A percentile compares a stretch with the other conserved stretches of the same genome.
phyloP scores from a whole-genome alignment of 2,888 invertebrate species.

The Sepiola atlantica region DNA sequence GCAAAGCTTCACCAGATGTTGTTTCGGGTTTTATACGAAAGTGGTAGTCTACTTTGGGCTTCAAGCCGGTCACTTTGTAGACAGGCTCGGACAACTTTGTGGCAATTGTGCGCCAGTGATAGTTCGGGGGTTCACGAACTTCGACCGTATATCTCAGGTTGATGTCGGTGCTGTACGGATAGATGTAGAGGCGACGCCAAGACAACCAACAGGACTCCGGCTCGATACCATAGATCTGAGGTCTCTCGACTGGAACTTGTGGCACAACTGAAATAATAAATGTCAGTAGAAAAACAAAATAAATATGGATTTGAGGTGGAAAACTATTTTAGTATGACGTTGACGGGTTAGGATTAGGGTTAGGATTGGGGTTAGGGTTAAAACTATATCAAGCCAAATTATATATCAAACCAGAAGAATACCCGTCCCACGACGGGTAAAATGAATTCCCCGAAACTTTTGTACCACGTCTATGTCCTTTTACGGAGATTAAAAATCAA shows the following conservation, averaged over 20 bases:
- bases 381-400: no score
- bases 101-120: slow-evolving; percentile 62
- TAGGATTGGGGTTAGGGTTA: no score
- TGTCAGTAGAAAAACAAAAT: not conserved
- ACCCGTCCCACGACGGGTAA: no score
- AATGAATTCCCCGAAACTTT: no score
- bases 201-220: slow-evolving; percentile 66
- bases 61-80: slow-evolving; percentile 77
- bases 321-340: no score
- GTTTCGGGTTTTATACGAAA: slow-evolving; percentile 96
- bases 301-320: no score
- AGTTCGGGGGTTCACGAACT: slow-evolving; percentile 61
- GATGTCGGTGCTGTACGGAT: slow-evolving; percentile 49
- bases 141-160: slow-evolving; percentile 42
- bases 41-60: slow-evolving; percentile 94
- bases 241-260: slow-evolving; percentile 63
- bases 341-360: no score
- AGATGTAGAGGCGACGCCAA: slow-evolving; percentile 64
- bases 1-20: slow-evolving; percentile 91
- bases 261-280: slow-evolving; percentile 57
- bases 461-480: no score
- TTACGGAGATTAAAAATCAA: no score
- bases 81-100: slow-evolving; percentile 58
- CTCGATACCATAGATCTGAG: slow-evolving; percentile 65
- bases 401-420: no score